These are phyloP conservation scores for Eustalomyia histrio DNA, from an alignment of 2,888 invertebrate species.

Conservation along the genomic window DNA sequence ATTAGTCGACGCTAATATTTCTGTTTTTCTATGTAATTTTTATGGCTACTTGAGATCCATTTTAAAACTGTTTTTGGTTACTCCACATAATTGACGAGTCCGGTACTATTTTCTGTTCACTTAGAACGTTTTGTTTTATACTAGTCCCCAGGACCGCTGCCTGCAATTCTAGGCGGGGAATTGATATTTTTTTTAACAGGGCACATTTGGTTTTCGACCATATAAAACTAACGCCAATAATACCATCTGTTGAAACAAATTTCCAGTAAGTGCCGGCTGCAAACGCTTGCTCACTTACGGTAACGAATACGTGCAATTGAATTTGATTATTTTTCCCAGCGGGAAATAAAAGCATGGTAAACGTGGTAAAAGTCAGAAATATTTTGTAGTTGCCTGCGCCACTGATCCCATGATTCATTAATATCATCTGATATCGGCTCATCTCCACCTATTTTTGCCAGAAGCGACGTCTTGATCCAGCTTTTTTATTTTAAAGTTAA, in stretches of 20 bases:
- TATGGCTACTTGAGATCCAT: conserved; percentile 38
- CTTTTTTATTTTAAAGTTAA: conserved; percentile 6
- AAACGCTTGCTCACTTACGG: conserved; percentile 37
- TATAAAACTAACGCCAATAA: conserved; percentile 20
- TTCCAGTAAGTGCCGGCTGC: conserved; percentile 44
- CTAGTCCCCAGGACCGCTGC: conserved; percentile 40
- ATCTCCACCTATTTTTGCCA: conserved; percentile 45
- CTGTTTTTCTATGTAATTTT: conserved; percentile 7
- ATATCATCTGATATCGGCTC: conserved; percentile 53
- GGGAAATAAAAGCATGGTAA: conserved; percentile 39
- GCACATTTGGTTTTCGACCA: conserved; percentile 44
- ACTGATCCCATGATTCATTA: conserved; percentile 1
- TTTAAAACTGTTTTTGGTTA: conserved; percentile 47
- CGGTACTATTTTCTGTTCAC: conserved; percentile 16
- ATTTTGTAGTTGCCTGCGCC: conserved; percentile 31
- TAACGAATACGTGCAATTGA: conserved; percentile 43
- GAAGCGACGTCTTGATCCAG: conserved; percentile 28
- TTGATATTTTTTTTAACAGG: conserved; percentile 23
- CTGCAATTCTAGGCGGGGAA: conserved; percentile 47
- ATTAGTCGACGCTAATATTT: too few species aligned
- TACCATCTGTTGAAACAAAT: not conserved
- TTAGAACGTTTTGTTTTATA: conserved; percentile 20
- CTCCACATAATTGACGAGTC: conserved; percentile 37
- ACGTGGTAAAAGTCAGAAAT: conserved; percentile 12
- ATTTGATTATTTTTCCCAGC: not conserved